Percentiles rank a stretch among this genome's conserved stretches.
These are phyloP conservation scores for Actinia tenebrosa DNA, from an alignment of 64 coral and sea anemone species.

Conservation along the genomic window DNA sequence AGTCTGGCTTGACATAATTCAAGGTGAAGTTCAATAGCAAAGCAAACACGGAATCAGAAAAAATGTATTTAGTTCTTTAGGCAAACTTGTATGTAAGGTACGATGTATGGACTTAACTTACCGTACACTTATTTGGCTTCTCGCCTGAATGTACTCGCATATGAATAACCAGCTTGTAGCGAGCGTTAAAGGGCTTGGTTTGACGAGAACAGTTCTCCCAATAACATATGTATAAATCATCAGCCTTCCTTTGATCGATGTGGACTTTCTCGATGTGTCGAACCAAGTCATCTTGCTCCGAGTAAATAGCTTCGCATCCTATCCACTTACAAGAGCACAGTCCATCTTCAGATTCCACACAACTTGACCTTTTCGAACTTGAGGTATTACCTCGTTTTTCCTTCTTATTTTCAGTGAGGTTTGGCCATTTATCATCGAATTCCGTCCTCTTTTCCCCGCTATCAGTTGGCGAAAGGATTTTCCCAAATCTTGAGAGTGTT, in stretches of 20 bases:
- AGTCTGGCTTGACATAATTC: background rate
- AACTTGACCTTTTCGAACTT: conserved; percentile 50
- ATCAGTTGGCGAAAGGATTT: conserved; percentile 29
- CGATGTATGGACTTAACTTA: conserved; percentile 31
- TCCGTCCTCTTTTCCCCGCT: conserved; percentile 29
- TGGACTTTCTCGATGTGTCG: conserved; percentile 98
- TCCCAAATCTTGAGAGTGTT: conserved; percentile 47
- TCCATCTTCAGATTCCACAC: conserved; percentile 37
- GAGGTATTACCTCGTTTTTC: conserved; percentile 15
- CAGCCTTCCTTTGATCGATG: conserved; percentile 96
- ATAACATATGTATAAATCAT: conserved; percentile 96
- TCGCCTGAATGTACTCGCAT: conserved; percentile 98
- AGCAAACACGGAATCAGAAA: background rate
- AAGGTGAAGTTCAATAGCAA: conserved; percentile 28
- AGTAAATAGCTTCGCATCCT: conserved; percentile 69
- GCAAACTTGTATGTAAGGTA: background rate
- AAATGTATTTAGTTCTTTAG: conserved; percentile 5
- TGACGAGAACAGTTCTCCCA: conserved; percentile 91
- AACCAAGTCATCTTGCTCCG: conserved; percentile 91
- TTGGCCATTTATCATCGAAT: conserved; percentile 20
- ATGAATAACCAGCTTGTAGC: conserved; percentile 96
- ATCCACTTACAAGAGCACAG: conserved; percentile 77
- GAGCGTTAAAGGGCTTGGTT: conserved; percentile 83
- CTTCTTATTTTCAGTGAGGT: conserved; percentile 17
- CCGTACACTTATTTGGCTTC: conserved; percentile 98